phyloP scores from a whole-genome alignment of 1,140 invertebrate genomes.

The Cephus cinctus region DNA sequence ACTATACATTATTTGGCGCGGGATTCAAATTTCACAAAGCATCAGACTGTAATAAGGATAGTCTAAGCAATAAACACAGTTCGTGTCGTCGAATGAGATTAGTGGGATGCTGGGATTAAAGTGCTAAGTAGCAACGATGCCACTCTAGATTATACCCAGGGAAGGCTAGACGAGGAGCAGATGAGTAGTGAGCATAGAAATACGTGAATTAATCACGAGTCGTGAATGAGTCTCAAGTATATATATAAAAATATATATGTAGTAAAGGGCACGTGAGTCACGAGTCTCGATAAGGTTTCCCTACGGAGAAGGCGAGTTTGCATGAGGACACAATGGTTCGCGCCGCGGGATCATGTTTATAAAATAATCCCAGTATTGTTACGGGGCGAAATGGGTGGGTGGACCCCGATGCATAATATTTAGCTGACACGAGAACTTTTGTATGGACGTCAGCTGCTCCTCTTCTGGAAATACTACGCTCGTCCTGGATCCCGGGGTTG shows the following conservation, averaged over 20 bases:
- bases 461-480: background rate
- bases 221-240: slow-evolving; percentile 13
- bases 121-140: slow-evolving; percentile 30
- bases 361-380: slow-evolving; percentile 32
- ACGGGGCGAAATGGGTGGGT: slow-evolving; percentile 6
- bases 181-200: background rate
- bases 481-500: background rate
- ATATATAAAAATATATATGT: no score
- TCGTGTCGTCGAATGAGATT: slow-evolving; percentile 27
- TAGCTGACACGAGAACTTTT: slow-evolving; percentile 39
- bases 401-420: slow-evolving; percentile 17
- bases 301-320: slow-evolving; percentile 16
- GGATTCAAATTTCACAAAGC: no score
- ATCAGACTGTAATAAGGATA: no score
- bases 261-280: slow-evolving; percentile 35
- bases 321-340: background rate
- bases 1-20: no score
- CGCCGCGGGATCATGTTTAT: slow-evolving; percentile 29
- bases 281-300: slow-evolving; percentile 19
- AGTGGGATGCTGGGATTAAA: slow-evolving; percentile 27
- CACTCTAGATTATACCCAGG: slow-evolving; percentile 5
- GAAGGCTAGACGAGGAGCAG: slow-evolving; percentile 15
- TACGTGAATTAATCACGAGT: no score
- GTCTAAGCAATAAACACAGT: no score
- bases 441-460: slow-evolving; percentile 43